Evolutionary conservation across 1,140 invertebrate genomes (phyloP).

Genomic region (Bombus pascuorum): DNA sequence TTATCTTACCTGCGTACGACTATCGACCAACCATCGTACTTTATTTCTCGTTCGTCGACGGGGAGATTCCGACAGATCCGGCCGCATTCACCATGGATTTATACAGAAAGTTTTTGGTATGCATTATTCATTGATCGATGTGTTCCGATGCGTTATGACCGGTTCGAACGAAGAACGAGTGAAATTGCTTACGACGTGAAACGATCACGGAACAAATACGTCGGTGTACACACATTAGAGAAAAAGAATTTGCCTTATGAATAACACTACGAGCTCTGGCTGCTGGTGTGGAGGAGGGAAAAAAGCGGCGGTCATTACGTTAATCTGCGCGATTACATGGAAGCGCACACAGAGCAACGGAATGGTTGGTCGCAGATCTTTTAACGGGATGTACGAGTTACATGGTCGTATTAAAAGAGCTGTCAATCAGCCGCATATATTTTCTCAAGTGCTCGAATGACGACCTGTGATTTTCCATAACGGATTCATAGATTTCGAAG

Average conservation of each 20-base stretch:
- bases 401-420: conserved; percentile 19
- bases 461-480: conserved; percentile 24
- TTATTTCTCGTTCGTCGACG: background rate
- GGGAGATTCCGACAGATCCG: conserved; percentile 5
- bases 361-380: conserved; percentile 6
- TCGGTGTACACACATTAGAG: background rate
- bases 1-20: conserved; percentile 20
- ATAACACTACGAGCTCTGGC: background rate
- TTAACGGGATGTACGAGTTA: conserved; percentile 35
- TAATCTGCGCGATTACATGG: conserved; percentile 15
- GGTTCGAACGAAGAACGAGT: conserved; percentile 30
- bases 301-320: conserved; percentile 16
- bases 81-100: conserved; percentile 28
- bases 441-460: background rate
- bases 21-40: conserved; percentile 15
- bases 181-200: conserved; percentile 34
- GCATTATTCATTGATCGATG: conserved; percentile 40
- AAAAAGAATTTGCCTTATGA: background rate
- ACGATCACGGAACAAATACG: background rate
- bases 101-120: conserved; percentile 44
- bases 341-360: background rate
- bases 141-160: conserved; percentile 36
- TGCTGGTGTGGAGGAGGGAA: background rate
- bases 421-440: conserved; percentile 14
- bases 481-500: conserved; percentile 10